Evolutionary conservation across 1,140 invertebrate species (phyloP).

Genomic region (Lasioglossum albipes): DNA sequence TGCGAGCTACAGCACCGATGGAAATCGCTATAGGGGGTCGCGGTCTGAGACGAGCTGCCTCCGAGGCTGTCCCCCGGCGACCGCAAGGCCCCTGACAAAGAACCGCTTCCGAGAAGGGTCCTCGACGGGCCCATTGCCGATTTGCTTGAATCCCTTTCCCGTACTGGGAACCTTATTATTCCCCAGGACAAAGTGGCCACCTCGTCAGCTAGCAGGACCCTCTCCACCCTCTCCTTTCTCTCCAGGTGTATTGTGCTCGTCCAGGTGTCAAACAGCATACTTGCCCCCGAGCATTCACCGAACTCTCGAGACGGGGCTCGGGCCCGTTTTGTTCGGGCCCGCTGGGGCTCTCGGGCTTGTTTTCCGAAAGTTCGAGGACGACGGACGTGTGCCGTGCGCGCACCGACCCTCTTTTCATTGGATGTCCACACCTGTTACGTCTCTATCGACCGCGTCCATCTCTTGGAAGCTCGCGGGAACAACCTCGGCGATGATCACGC

Average conservation of each 20-base stretch:
- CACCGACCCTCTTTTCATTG: not conserved
- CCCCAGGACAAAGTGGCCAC: constrained; percentile 59
- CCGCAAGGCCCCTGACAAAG: constrained; percentile 55
- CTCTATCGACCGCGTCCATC: constrained; percentile 58
- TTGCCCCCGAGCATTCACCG: constrained; percentile 48
- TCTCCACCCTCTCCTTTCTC: not conserved
- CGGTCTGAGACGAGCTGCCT: constrained; percentile 20
- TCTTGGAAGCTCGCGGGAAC: constrained; percentile 28
- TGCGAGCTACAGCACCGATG: constrained; percentile 33
- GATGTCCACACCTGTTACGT: constrained; percentile 53
- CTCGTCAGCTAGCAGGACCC: constrained; percentile 10
- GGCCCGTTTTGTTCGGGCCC: too few species aligned
- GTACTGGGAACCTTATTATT: constrained; percentile 61
- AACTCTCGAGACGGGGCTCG: not conserved
- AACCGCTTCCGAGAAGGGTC: constrained; percentile 41
- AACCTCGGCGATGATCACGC: constrained; percentile 47
- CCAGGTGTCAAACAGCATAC: constrained; percentile 65
- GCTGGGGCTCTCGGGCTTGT: not conserved
- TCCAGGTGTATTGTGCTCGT: constrained; percentile 10
- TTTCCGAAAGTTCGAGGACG: constrained; percentile 20
- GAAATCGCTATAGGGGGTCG: constrained; percentile 44
- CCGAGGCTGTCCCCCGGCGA: constrained; percentile 36
- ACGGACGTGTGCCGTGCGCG: constrained; percentile 10
- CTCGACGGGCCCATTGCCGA: constrained; percentile 4
- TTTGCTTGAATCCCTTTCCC: constrained; percentile 40